Base-by-base conservation (phyloP, 2,888 invertebrate species). In the Branchipolynoe longqiensis region DNA sequence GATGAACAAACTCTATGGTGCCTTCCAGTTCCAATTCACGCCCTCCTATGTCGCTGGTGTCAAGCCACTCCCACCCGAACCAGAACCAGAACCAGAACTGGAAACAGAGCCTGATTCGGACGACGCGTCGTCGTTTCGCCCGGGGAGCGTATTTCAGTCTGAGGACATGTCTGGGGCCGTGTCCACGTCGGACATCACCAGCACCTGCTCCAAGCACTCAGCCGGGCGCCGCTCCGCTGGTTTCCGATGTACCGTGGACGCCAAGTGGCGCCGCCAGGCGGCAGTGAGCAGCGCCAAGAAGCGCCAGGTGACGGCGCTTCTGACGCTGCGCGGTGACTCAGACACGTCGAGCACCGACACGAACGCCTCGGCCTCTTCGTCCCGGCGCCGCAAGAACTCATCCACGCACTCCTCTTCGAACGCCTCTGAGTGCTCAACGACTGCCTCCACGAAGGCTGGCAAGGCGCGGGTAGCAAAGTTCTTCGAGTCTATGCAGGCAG, bases 21-120 rank as follows among this genome's bases (percentile, higher is more conserved):
- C 90, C 41, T 91, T 90, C 85, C 90, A 92, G 74, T 90, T 89
- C 85, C 92, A 92, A 86, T 92, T 92, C 69, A 90, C 91, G 1
- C 41, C 69, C 1, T 84, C 84, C 8, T 83, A 36, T 25, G 56
- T 54, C 36, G 58, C 56, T 1, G 58, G 82, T 8, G 82, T 82
- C 38, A 58, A 58, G 36, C 82, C 82, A 54, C 69, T 69, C 38
- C 78, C 41, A 0, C 78, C 78, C 28, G 78, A 78, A 48, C 56
- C 56, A 58, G 82, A 82, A 58, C 48, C 56, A 8, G 36, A 58
- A n/a, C n/a, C n/a, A n/a, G n/a, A n/a, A 0, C 78, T 48, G 48
- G 78, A 78, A 48, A 31, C 56, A 58, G 82, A 82, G 38, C 48
- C 56, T 14, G 36, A 58, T 36, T 58, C 38, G 6, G 82, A 82